phyloP scores from a whole-genome alignment of 1,140 invertebrate genomes.

The Phthorimaea operculella region DNA sequence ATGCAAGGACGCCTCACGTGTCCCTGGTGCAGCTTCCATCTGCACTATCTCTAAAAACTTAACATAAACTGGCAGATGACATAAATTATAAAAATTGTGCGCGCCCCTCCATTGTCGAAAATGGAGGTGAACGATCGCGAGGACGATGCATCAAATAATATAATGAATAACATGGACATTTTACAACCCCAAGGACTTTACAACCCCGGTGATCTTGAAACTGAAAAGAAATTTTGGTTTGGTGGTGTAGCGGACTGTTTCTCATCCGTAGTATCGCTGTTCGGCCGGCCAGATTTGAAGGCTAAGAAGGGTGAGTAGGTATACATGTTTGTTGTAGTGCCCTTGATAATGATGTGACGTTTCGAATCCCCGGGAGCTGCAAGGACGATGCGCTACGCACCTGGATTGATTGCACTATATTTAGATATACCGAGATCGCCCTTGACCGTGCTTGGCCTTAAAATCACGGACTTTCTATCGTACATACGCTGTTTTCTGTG shows the following conservation, averaged over 20 bases:
- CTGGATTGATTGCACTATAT: slow-evolving; percentile 8
- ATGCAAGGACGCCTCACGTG: too few relatives aligned
- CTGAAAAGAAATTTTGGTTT: slow-evolving; percentile 44
- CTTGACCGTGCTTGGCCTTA: not conserved
- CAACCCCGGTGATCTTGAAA: not conserved
- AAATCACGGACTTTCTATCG: not conserved
- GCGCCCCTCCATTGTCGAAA: not conserved
- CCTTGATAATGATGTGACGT: slow-evolving; percentile 15
- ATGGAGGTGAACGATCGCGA: not conserved
- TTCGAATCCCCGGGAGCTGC: slow-evolving; percentile 25
- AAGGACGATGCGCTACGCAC: slow-evolving; percentile 30
- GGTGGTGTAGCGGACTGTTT: slow-evolving; percentile 46
- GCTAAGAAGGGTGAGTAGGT: slow-evolving; percentile 28
- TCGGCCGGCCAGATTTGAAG: slow-evolving; percentile 25
- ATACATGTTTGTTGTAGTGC: slow-evolving; percentile 9
- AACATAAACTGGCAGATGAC: too few relatives aligned
- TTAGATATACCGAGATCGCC: not conserved
- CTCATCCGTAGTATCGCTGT: slow-evolving; percentile 34
- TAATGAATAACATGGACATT: not conserved
- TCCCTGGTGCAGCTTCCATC: too few relatives aligned
- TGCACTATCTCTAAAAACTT: too few relatives aligned
- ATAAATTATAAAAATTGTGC: too few relatives aligned
- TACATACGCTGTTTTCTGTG: not conserved
- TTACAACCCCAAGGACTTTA: not conserved
- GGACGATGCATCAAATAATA: not conserved